Evolutionary conservation across 2,888 invertebrate species (phyloP), one percentile per base, ranked within the genome.

Genomic region (Formica aserva): DNA sequence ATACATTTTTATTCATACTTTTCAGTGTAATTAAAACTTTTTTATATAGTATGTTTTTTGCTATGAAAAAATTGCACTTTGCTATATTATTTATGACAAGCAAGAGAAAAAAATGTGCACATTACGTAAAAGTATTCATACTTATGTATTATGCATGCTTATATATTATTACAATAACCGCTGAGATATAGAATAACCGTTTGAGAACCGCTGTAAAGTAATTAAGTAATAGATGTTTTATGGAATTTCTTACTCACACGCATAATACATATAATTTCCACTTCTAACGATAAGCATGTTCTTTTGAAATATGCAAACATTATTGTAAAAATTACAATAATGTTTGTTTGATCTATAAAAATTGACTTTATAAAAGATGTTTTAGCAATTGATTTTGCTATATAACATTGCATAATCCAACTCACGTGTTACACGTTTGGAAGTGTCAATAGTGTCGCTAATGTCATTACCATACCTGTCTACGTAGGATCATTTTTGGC

Each of bases 371-470:
- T 15, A 18, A 41, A 74, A 32, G 15, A 45, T 8, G 11, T 74
- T 74, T 15, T n/a, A 13, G 3, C 29, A 4, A n/a, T 60, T 9
- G 11, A 74, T 74, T 60, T 60, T 15, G 60, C 15, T 60, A 8
- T n/a, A 52, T 18, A 52, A 60, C n/a, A 41, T 74, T 74, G 18
- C 18, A 57, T 35, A 71, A 55, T 38, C 71, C 18, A 74, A 38
- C 22, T 60, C 26, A 26, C 6, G 1, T 52, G 18, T n/a, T 15
- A 15, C 8, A 48, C 6, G 29, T 57, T 60, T 74, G 2, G 13
- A 48, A 11, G 18, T 32, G 15, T 26, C n/a, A 18, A 48, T 48
- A 32, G 1, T 26, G 8, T 48, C 1, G 22, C 48, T 48, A 29
- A 15, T 29, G 2, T 26, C 45, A 62, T 62, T 57, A 22, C 22